Base-by-base conservation (phyloP, 1,140 invertebrate species). In the Caenorhabditis brenneri region DNA sequence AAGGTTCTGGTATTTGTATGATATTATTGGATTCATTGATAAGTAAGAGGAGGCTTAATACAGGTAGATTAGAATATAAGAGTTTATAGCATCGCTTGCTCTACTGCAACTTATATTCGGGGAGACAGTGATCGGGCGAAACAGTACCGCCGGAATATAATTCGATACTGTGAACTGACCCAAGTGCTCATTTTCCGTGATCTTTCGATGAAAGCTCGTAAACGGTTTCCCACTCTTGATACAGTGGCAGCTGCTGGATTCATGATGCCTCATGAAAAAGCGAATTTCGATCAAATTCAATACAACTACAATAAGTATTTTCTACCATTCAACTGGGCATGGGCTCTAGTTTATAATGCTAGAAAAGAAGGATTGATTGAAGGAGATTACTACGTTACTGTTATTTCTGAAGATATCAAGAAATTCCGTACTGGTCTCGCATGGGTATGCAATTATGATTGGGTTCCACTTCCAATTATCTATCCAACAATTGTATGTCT, bases 211-310 rank as follows among this genome's bases (percentile, higher is more conserved):
- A 65, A 55, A 39, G 58, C 58, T 33, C 53, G 84, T n/a, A 85
- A 85, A 55, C 46, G 84, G n/a, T 85, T 85, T 27, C 84, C 84
- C 29, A 85, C 84, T 12, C 24, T 85, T 24, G 84, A 85, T 58
- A 81, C 79, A 15, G 55, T 85, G 7, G 80, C 51, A 16, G 84
- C 84, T 31, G 84, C 84, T 29, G 84, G 84, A 24, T 85, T 81
- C 84, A 85, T 85, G 84, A 85, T 81, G 79, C 79, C 79, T 29
- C 84, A 85, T 48, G 84, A 85, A 74, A 85, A 85, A 48, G 84
- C 29, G 19, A 74, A 78, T 22, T 85, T 85, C 49, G 84, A 85
- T 69, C 39, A 55, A 60, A 85, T 85, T 78, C 84, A 85, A 39
- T 85, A 85, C 69, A 78, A 79, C 22, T 85, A 81, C 31, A 85